Evolutionary conservation across 2,113 vertebrate species (phyloP), one percentile per base, ranked within the genome.

Genomic region (Paradoxurus hermaphroditus): DNA sequence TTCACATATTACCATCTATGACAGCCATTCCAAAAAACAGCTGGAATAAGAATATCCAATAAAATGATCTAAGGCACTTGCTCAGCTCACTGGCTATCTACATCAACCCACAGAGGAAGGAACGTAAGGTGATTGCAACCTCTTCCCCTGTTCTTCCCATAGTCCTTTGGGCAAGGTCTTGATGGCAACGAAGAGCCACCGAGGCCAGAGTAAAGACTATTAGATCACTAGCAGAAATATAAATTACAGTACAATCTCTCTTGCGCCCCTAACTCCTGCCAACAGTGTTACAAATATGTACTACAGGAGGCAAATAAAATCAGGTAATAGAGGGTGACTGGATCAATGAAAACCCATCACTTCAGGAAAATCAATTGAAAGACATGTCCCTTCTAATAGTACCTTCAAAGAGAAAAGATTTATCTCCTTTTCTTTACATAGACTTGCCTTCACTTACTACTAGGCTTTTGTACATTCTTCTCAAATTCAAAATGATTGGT

Each of bases 311-410:
- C 63, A 84, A 90, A 88, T 49, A 11, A 67, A 92, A 81, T 75
- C 63, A 95, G 49, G 49, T 92, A 56, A 88, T 11, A 63, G 56
- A 82, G 46, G 36, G 36, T 31, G 29, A 90, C 36, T 75, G 36
- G 36, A 91, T 92, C 94, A 90, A 18, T 70, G 36, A 46, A 92
- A 96, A 83, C 27, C 14, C 11, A 70, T 56, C 59, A 34, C 29
- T 78, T 89, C n/a, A 90, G 68, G 11, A 79, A 93, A 95, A 96
- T 92, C 23, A 29, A 67, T 3, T 59, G 63, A 83, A 95, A 94
- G 62, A 65, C 62, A 63, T 56, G 44, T 77, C 41, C 46, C 39
- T 78, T 89, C 41, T 31, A 83, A 94, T 15, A 62, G 14, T 41
- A 90, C 7, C 82, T 78, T 83, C 89, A 65, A 94, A 44, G 0